phyloP scores from a whole-genome alignment of 2,113 vertebrate genomes.

The Ceyx margarethae region DNA sequence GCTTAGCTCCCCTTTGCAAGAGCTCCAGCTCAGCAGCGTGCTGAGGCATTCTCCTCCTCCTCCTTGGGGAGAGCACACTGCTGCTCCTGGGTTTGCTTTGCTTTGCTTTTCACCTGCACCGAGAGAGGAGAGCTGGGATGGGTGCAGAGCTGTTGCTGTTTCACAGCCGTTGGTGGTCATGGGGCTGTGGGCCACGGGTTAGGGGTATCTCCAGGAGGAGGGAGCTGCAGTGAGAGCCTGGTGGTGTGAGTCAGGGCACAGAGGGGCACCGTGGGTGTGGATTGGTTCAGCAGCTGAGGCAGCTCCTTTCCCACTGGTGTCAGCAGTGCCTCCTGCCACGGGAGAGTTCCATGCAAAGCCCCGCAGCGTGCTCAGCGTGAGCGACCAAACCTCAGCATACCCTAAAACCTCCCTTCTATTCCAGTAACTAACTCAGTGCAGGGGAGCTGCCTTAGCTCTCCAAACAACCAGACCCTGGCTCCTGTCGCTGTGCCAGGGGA shows the following conservation, averaged over 20 bases:
- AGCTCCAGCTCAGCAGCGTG: not conserved
- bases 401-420: not conserved
- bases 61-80: not conserved
- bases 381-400: not conserved
- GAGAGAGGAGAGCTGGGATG: not conserved
- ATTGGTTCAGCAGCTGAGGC: not conserved
- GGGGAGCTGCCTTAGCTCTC: not conserved
- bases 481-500: rapidly evolving
- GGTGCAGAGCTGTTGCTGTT: not conserved
- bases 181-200: rapidly evolving
- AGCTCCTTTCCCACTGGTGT: rapidly evolving
- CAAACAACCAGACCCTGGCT: not conserved
- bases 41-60: rapidly evolving
- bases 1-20: not conserved
- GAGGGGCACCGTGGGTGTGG: rapidly evolving
- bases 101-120: not conserved
- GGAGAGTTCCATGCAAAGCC: rapidly evolving
- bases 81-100: not conserved
- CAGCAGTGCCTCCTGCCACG: rapidly evolving
- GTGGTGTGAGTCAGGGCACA: not conserved
- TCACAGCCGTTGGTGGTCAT: rapidly evolving
- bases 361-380: not conserved
- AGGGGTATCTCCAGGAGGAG: rapidly evolving
- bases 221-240: rapidly evolving
- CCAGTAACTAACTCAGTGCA: not conserved